Base-by-base conservation (phyloP, 2,888 invertebrate species). In the Gymnosoma rotundatum region DNA sequence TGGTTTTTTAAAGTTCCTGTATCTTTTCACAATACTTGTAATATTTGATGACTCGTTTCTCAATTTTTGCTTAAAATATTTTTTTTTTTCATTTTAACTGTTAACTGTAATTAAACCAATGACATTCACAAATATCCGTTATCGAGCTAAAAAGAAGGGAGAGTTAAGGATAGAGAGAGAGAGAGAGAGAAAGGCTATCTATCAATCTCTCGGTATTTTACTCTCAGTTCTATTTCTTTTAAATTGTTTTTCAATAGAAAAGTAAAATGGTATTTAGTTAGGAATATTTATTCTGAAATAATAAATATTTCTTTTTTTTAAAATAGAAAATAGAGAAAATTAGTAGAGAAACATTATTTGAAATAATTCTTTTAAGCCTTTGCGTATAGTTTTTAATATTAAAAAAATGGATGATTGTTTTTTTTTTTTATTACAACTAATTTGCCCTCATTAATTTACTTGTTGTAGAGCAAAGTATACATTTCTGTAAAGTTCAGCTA, bases 41-140 rank as follows among this genome's bases (percentile, higher is more conserved):
- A 75, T 54, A 38, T 58, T 32, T 63, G n/a, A 70, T 36, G 56
- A 50, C 54, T 48, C 9, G 25, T 58, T 20, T 75, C 75, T n/a
- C 54, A 18, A 21, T 48, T n/a, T 42, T 42, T 18, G 42, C 58
- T 45, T 70, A 36, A 45, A 38, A 45, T 45, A 45, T 42, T 61
- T 63, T 66, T 20, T 36, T 42, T 32, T 32, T 32, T 8, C 2
- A 50, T 70, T 66, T 64, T 54, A 54, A 45, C 25, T 78, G 74
- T 74, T 72, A 79, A 83, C 79, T 75, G 36, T 61, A 45, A 54
- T 60, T 74, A 75, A 70, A n/a, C 66, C 45, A 56, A 63, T 63
- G 42, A 58, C 10, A 52, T 60, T 25, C 42, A n/a, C 32, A 78
- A 70, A 38, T n/a, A 70, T 54, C 52, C 45, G 12, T 14, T 38